Conservation (phyloP, 2,888 invertebrate genomes). For the Microplitis manilae region DNA sequence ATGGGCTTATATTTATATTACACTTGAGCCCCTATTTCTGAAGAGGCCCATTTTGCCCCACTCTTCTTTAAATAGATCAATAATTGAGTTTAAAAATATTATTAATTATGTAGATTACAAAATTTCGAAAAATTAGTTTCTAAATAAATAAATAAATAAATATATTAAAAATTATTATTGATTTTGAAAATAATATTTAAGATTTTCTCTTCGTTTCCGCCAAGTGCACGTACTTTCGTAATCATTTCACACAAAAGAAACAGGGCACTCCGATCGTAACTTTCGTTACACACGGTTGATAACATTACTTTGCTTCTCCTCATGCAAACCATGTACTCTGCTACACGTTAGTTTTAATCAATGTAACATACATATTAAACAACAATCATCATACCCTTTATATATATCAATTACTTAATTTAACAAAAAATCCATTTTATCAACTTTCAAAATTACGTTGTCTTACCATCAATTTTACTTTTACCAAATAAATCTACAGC, state of each 20-base stretch:
- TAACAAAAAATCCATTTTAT: not conserved
- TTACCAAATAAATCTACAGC: not conserved
- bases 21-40: too few relatives aligned
- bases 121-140: not conserved
- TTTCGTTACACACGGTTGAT: slow-evolving; percentile 41
- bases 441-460: not conserved
- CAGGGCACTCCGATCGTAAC: slow-evolving; percentile 34
- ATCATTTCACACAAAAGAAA: slow-evolving; percentile 38
- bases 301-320: slow-evolving; percentile 15
- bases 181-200: not conserved
- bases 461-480: not conserved
- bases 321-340: not conserved
- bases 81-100: not conserved
- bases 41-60: too few relatives aligned
- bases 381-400: not conserved
- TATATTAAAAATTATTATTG: slow-evolving; percentile 3
- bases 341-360: not conserved
- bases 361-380: slow-evolving; percentile 8
- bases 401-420: not conserved
- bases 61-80: not conserved
- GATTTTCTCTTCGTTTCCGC: slow-evolving; percentile 25
- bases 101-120: too few relatives aligned
- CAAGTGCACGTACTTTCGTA: slow-evolving; percentile 35
- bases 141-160: not conserved
- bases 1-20: too few relatives aligned